These are phyloP conservation scores for Parochlus steinenii DNA, from an alignment of 2,888 invertebrate genomes.

Conservation along the genomic window DNA sequence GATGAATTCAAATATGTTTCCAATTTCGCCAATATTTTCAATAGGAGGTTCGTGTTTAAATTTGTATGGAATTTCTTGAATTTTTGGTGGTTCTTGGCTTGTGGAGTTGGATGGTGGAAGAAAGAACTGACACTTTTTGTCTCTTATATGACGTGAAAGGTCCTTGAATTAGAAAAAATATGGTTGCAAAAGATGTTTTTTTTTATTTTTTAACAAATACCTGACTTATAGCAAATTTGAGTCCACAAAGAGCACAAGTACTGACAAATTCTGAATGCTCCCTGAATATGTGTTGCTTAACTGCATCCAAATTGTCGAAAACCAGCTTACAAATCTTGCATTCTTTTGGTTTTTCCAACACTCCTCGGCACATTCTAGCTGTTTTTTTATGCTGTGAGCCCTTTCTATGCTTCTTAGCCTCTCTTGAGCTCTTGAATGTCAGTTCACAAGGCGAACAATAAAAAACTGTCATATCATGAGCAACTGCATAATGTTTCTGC, in stretches of 20 bases:
- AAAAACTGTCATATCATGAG: constrained; percentile 41
- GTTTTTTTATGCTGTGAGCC: constrained; percentile 44
- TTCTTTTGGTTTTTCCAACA: constrained; percentile 31
- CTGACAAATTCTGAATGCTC: constrained; percentile 36
- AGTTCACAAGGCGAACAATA: constrained; percentile 51
- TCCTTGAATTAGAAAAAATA: too few relatives aligned
- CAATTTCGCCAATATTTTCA: too few relatives aligned
- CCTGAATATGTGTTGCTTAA: constrained; percentile 43
- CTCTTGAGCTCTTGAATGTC: constrained; percentile 40
- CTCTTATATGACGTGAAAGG: too few relatives aligned
- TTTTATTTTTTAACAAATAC: too few relatives aligned
- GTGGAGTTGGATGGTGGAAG: too few relatives aligned
- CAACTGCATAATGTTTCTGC: constrained; percentile 46
- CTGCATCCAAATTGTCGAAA: constrained; percentile 35
- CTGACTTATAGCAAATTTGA: constrained; percentile 50
- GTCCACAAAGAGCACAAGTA: constrained; percentile 57
- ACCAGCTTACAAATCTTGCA: constrained; percentile 43
- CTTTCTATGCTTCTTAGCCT: constrained; percentile 49
- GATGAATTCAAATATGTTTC: too few relatives aligned
- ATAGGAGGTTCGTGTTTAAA: too few relatives aligned
- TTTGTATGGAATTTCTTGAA: too few relatives aligned
- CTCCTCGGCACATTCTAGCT: constrained; percentile 32
- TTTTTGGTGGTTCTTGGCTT: too few relatives aligned
- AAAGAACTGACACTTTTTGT: too few relatives aligned
- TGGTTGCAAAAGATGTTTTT: too few relatives aligned